A percentile compares a stretch with the other conserved stretches of the same genome.
These are phyloP conservation scores for Ceratina calcarata DNA, from an alignment of 1,140 invertebrate genomes.

Conservation along the genomic window DNA sequence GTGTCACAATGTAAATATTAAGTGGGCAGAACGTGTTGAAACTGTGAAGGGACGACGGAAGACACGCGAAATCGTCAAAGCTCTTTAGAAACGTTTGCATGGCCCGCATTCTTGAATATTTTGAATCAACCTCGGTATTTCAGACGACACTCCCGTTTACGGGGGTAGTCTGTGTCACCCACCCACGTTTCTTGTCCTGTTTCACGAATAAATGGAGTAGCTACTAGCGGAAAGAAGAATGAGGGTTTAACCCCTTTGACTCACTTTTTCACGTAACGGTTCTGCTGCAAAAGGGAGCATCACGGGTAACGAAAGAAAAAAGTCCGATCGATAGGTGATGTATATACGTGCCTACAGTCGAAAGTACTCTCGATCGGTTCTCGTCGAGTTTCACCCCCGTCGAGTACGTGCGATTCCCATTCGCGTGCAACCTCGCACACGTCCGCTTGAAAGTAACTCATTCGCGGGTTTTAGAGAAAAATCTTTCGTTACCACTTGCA, in stretches of 20 bases:
- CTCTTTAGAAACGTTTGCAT: constrained; percentile 62
- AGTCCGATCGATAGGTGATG: constrained; percentile 25
- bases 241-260: constrained; percentile 65
- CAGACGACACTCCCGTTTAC: constrained; percentile 21
- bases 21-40: not conserved
- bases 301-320: not conserved
- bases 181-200: not conserved
- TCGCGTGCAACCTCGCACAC: not conserved
- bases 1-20: not conserved
- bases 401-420: constrained; percentile 3
- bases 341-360: constrained; percentile 13
- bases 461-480: not conserved
- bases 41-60: constrained; percentile 7
- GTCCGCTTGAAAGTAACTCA: not conserved
- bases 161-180: constrained; percentile 7
- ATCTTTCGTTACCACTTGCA: not conserved
- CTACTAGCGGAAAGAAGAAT: constrained; percentile 49
- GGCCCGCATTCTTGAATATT: constrained; percentile 64
- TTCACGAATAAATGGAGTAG: constrained; percentile 36
- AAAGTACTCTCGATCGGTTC: constrained; percentile 21
- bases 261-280: constrained; percentile 27
- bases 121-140: constrained; percentile 44
- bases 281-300: not conserved
- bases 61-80: constrained; percentile 68
- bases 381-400: not conserved